A percentile compares a stretch with the other conserved stretches of the same genome.
Evolutionary conservation across 2,797 vertebrate species (phyloP).

Genomic region (Phrynocephalus forsythii): DNA sequence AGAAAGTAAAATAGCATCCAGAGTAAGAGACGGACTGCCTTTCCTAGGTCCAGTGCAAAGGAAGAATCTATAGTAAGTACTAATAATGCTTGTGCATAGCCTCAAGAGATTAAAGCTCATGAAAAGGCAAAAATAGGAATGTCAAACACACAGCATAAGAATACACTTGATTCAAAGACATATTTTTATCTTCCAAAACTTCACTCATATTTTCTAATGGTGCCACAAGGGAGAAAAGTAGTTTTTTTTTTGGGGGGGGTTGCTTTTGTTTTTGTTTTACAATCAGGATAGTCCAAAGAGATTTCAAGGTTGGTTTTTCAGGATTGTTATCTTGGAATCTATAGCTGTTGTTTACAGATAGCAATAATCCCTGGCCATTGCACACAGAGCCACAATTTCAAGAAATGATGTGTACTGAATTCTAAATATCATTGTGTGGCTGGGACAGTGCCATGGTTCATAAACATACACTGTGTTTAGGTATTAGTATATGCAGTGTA

Average conservation of each 20-base stretch:
- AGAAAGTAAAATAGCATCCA: background rate
- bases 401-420: background rate
- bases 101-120: background rate
- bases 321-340: slow-evolving; percentile 3
- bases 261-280: background rate
- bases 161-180: background rate
- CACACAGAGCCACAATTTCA: background rate
- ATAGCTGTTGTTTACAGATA: slow-evolving; percentile 15
- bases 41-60: background rate
- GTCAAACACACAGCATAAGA: background rate
- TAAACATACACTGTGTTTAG: background rate
- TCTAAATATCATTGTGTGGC: background rate
- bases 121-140: background rate
- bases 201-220: background rate
- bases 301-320: slow-evolving; percentile 9
- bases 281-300: background rate
- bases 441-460: background rate
- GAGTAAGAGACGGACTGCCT: background rate
- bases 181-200: no score
- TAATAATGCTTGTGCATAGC: background rate
- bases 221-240: background rate
- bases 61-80: background rate
- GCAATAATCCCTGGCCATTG: background rate
- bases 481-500: background rate
- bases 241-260: no score